Evolutionary conservation across 2,113 vertebrate species (phyloP), one percentile per base, ranked within the genome.

Genomic region (Mionectes macconnelli): DNA sequence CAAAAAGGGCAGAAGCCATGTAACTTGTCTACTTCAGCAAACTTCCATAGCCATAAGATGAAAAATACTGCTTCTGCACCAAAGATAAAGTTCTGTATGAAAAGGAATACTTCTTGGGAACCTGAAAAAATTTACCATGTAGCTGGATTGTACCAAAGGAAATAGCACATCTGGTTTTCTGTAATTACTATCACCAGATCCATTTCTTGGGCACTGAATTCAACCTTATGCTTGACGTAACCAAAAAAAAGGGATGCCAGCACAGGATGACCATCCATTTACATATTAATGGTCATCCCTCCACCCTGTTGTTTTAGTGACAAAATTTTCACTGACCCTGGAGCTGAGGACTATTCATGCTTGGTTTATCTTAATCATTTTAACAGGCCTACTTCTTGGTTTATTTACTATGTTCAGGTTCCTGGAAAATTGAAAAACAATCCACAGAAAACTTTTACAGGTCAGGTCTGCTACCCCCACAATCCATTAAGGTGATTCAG

Each of bases 111-210:
- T 66, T 68, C 20, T n/a, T 44, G 22, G 44, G 40, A 72, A 57
- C 18, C 22, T 50, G 39, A 25, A 84, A 89, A 77, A 56, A 4
- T 0, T n/a, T 74, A 56, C 27, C 0, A 0, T 0, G 0, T 21
- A 75, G 53, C 30, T 59, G 60, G 23, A 63, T 19, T 84, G 57
- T 67, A 74, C 53, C 59, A 75, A 84, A 63, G 60, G 64, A 77
- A 89, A 89, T 6, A 78, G 31, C n/a, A 56, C 27, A 40, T 16
- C 30, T 63, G 21, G 11, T 77, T 69, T 90, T 55, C 72, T 44
- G 12, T 63, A 59, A 64, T 67, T 77, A 40, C 42, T 39, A 33
- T 52, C 42, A 63, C 22, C 56, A 64, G 37, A 45, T n/a, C 56
- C 35, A 39, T 74, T 85, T 60, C 45, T 40, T 78, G 70, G 64